These are phyloP conservation scores for Glandiceps talaboti DNA, from an alignment of 53 echinoderm and acorn worm genomes.

Conservation along the genomic window DNA sequence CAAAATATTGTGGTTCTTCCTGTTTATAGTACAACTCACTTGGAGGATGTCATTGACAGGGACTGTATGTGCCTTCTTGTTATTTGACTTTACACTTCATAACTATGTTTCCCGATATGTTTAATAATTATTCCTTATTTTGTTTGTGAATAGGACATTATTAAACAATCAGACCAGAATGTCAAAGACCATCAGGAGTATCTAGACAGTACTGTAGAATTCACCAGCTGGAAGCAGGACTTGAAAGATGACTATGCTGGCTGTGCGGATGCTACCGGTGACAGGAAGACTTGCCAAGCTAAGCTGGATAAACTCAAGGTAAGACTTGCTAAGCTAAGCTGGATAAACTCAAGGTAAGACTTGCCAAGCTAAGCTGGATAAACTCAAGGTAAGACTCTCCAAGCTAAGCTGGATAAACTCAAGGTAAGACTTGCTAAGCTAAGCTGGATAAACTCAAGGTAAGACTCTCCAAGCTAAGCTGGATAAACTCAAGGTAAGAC, in stretches of 20 bases:
- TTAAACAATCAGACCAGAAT: constrained; percentile 1
- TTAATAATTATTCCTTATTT: no score
- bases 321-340: constrained; percentile 41
- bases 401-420: constrained; percentile 50
- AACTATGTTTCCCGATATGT: no score
- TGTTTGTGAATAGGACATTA: not conserved
- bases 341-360: constrained; percentile 41
- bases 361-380: constrained; percentile 44
- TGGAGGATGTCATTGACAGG: no score
- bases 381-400: constrained; percentile 27
- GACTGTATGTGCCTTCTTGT: no score
- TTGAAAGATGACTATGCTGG: constrained; percentile 16
- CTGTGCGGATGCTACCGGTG: constrained; percentile 53
- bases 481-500: no score
- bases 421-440: constrained; percentile 30
- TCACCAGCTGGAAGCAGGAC: constrained; percentile 23
- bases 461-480: constrained; percentile 63
- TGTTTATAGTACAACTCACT: no score
- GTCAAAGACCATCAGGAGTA: constrained; percentile 13
- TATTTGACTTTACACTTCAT: no score
- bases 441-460: no score
- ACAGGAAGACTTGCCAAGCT: constrained; percentile 62
- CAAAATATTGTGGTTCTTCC: no score
- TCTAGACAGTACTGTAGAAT: not conserved
- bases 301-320: constrained; percentile 59